Evolutionary conservation across 1,140 invertebrate genomes (phyloP).

Genomic region (Heliconius himera): DNA sequence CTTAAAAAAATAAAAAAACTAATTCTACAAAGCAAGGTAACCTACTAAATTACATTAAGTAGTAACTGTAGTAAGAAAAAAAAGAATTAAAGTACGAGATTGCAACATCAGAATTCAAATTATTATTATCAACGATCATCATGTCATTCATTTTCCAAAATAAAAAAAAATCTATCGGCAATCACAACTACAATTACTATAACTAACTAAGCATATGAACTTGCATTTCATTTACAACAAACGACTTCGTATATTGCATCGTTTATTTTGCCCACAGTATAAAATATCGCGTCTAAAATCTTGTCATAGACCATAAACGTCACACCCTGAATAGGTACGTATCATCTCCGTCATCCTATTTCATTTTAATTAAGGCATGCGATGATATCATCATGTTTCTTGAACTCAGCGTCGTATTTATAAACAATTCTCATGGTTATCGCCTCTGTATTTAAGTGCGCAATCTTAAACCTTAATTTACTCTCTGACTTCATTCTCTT

Average conservation of each 20-base stretch:
- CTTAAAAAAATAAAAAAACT: too few species aligned
- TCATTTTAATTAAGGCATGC: constrained; percentile 23
- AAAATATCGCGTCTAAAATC: neutral
- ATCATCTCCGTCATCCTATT: constrained; percentile 20
- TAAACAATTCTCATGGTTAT: constrained; percentile 20
- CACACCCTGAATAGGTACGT: constrained; percentile 7
- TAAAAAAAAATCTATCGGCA: too few species aligned
- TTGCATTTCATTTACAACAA: neutral
- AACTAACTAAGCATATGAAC: neutral
- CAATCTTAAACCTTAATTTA: constrained; percentile 13
- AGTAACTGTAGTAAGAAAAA: too few species aligned
- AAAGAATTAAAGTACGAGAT: too few species aligned
- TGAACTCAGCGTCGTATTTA: constrained; percentile 20
- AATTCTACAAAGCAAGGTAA: too few species aligned
- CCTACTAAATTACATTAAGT: too few species aligned
- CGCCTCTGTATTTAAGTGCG: constrained; percentile 11
- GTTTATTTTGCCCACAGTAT: neutral
- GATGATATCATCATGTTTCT: constrained; percentile 29
- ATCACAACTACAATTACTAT: too few species aligned
- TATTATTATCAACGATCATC: too few species aligned
- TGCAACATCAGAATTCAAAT: too few species aligned
- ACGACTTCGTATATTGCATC: neutral
- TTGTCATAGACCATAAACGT: constrained; percentile 6
- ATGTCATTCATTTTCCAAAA: too few species aligned
- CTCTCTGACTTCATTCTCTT: constrained; percentile 7